These are phyloP conservation scores for Psammodynastes pulverulentus DNA, from an alignment of 2,113 vertebrate genomes.

Conservation along the genomic window DNA sequence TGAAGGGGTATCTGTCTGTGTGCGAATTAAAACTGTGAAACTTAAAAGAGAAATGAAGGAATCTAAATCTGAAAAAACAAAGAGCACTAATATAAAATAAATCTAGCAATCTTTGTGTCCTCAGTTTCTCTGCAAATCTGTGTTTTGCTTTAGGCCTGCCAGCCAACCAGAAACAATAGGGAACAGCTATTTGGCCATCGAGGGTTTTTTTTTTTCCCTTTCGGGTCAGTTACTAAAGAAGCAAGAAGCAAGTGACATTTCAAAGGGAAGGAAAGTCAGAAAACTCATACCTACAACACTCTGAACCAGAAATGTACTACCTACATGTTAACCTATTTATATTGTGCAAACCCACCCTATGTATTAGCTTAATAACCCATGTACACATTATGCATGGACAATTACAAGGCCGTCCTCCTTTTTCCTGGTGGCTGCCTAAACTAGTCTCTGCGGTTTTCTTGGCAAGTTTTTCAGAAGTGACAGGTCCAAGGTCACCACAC, in stretches of 20 bases:
- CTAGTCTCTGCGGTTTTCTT: background rate
- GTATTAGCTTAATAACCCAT: background rate
- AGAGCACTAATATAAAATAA: background rate
- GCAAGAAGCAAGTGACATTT: background rate
- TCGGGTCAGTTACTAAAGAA: background rate
- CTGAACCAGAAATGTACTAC: background rate
- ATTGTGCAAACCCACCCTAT: background rate
- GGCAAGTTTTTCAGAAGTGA: background rate
- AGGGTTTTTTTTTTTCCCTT: background rate
- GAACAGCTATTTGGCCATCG: background rate
- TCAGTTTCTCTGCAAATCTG: background rate
- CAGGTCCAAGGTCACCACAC: background rate
- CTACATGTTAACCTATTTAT: background rate
- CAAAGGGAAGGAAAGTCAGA: background rate
- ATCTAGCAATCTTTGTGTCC: background rate
- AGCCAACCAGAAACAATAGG: background rate
- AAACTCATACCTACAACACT: background rate
- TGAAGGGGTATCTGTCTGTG: background rate
- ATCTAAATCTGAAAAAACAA: background rate
- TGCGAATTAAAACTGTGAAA: background rate
- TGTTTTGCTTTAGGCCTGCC: background rate
- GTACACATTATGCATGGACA: background rate
- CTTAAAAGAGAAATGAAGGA: background rate
- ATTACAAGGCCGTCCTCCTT: background rate
- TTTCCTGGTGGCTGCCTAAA: background rate